phyloP scores from a whole-genome alignment of 2,888 invertebrate species.

The Eledona agricola region DNA sequence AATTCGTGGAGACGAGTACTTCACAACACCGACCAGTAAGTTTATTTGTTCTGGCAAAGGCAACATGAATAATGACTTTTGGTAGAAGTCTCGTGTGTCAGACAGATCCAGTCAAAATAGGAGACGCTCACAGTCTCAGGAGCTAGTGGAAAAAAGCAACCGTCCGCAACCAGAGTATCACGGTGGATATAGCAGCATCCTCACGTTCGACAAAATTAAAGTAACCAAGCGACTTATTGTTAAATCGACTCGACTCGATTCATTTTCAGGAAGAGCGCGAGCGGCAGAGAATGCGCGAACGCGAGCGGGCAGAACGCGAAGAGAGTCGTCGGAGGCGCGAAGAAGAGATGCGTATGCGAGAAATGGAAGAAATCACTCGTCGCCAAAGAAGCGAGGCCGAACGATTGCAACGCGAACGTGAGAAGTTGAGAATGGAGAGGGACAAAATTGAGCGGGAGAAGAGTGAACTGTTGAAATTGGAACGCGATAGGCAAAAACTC shows the following conservation, averaged over 20 bases:
- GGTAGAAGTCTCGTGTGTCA: conserved; percentile 39
- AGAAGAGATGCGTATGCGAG: conserved; percentile 79
- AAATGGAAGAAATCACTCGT: conserved; percentile 71
- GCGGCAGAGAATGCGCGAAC: conserved; percentile 76
- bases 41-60: conserved; percentile 49
- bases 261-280: conserved; percentile 74
- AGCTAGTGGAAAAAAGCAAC: conserved; percentile 13
- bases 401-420: conserved; percentile 81
- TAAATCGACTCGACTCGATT: not conserved
- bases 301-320: conserved; percentile 80
- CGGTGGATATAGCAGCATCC: conserved; percentile 64
- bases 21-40: too few relatives aligned
- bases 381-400: conserved; percentile 86
- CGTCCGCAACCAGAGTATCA: conserved; percentile 34
- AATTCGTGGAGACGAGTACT: too few relatives aligned
- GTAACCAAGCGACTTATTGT: conserved; percentile 57
- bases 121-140: conserved; percentile 34
- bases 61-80: conserved; percentile 55
- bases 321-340: conserved; percentile 83
- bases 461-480: conserved; percentile 82
- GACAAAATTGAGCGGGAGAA: conserved; percentile 90
- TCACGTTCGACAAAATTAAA: conserved; percentile 83
- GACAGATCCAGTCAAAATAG: conserved; percentile 26
- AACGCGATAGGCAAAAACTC: conserved; percentile 78
- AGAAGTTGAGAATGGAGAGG: conserved; percentile 82